A percentile compares a stretch with the other conserved stretches of the same genome.
Conservation (phyloP, 2,888 invertebrate genomes). For the Drosophila differens region DNA sequence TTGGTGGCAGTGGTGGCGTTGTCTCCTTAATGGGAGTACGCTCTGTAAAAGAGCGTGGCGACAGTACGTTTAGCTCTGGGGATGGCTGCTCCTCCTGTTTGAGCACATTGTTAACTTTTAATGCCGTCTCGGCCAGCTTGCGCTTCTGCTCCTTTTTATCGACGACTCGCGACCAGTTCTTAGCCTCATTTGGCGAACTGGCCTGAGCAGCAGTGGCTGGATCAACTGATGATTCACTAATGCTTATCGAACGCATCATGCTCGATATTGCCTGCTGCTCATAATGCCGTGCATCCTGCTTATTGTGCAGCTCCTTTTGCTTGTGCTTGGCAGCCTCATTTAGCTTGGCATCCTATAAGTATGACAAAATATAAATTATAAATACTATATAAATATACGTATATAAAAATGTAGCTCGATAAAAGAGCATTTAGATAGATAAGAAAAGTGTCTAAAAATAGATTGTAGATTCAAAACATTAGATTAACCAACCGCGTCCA, state of each 20-base stretch:
- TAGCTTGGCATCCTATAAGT: constrained; percentile 44
- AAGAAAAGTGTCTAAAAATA: not conserved
- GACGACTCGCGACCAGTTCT: constrained; percentile 83
- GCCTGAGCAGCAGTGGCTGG: constrained; percentile 39
- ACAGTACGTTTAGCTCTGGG: constrained; percentile 84
- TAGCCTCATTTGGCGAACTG: constrained; percentile 70
- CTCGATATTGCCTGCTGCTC: constrained; percentile 83
- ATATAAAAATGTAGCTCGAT: not conserved
- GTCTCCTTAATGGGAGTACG: constrained; percentile 51
- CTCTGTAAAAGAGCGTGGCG: constrained; percentile 64
- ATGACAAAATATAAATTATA: not conserved
- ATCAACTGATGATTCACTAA: constrained; percentile 60
- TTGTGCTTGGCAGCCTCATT: constrained; percentile 67
- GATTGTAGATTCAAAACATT: not conserved
- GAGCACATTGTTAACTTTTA: constrained; percentile 85
- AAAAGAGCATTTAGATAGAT: not conserved
- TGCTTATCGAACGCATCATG: constrained; percentile 81
- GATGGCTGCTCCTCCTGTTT: constrained; percentile 86
- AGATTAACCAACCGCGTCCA: constrained; percentile 71
- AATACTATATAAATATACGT: not conserved
- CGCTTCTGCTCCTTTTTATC: constrained; percentile 86
- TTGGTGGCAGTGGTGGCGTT: constrained; percentile 34
- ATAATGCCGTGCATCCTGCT: constrained; percentile 79
- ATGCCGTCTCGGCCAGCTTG: constrained; percentile 70
- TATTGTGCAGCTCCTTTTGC: constrained; percentile 68